A percentile compares a stretch with the other conserved stretches of the same genome.
Evolutionary conservation across 1,140 invertebrate genomes (phyloP).

Genomic region (Drosophila nigrodunni): DNA sequence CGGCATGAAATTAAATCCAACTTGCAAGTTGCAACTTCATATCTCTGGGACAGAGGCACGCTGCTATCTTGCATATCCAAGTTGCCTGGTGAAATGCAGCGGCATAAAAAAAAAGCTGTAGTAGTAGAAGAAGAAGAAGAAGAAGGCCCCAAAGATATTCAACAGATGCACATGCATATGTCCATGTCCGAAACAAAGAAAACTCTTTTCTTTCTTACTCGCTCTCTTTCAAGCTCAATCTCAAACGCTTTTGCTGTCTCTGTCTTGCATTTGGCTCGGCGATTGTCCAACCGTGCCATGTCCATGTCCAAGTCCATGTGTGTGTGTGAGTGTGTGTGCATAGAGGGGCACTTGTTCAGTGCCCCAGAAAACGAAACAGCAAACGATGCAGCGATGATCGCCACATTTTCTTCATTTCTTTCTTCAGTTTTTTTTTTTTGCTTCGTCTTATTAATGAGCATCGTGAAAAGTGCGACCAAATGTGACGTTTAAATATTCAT

Average conservation of each 20-base stretch:
- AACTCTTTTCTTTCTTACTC: slow-evolving; percentile 57
- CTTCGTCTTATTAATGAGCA: slow-evolving; percentile 81
- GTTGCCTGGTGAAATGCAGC: slow-evolving; percentile 18
- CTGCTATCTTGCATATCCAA: slow-evolving; percentile 82
- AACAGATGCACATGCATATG: slow-evolving; percentile 75
- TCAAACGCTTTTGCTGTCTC: neutral
- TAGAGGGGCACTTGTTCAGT: slow-evolving; percentile 81
- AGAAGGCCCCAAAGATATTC: slow-evolving; percentile 57
- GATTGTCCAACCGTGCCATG: slow-evolving; percentile 78
- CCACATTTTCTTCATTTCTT: slow-evolving; percentile 79
- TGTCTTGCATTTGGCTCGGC: slow-evolving; percentile 44
- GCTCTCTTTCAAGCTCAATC: slow-evolving; percentile 28
- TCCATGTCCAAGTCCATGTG: slow-evolving; percentile 57
- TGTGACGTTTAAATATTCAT: slow-evolving; percentile 85
- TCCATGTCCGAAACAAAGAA: slow-evolving; percentile 76
- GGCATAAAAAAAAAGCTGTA: no score
- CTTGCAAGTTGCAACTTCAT: slow-evolving; percentile 45
- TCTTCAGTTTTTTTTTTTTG: slow-evolving; percentile 24
- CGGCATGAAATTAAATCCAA: slow-evolving; percentile 84
- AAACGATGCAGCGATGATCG: slow-evolving; percentile 71
- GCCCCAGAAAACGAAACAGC: slow-evolving; percentile 72
- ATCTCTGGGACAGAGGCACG: slow-evolving; percentile 29
- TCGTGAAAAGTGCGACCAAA: slow-evolving; percentile 84
- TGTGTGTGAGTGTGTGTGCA: slow-evolving; percentile 43
- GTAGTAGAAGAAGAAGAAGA: slow-evolving; percentile 21